Evolutionary conservation across 2,888 invertebrate genomes (phyloP).

Genomic region (Drosophila putrida): DNA sequence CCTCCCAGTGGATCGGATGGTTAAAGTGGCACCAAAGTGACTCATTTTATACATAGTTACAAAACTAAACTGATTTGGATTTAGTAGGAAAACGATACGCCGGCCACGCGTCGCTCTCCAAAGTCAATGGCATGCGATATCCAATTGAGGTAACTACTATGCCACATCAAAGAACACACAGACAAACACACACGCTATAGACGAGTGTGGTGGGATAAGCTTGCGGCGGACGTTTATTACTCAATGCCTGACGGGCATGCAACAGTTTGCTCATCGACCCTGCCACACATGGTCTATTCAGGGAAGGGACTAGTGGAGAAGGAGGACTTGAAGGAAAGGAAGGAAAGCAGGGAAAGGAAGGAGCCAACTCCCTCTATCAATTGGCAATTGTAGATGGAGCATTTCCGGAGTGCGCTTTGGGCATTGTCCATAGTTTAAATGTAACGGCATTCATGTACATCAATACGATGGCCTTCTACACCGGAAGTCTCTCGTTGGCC

Average conservation of each 20-base stretch:
- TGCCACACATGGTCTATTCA: slow-evolving; percentile 88
- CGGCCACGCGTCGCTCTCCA: slow-evolving; percentile 89
- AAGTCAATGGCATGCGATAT: slow-evolving; percentile 89
- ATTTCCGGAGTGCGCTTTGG: slow-evolving; percentile 91
- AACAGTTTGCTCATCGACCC: slow-evolving; percentile 88
- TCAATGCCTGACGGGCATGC: slow-evolving; percentile 87
- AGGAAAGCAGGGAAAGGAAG: not conserved
- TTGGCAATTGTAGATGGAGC: slow-evolving; percentile 90
- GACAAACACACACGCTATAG: slow-evolving; percentile 7
- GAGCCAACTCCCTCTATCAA: slow-evolving; percentile 85
- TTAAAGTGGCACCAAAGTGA: slow-evolving; percentile 84
- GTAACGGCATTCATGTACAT: slow-evolving; percentile 92
- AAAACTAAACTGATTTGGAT: slow-evolving; percentile 91
- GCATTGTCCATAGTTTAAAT: slow-evolving; percentile 89
- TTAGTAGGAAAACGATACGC: slow-evolving; percentile 90
- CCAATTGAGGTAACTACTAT: slow-evolving; percentile 87
- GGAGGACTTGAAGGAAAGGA: not conserved
- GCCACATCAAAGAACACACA: slow-evolving; percentile 50
- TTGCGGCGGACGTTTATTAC: slow-evolving; percentile 55
- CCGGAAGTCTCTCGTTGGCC: slow-evolving; percentile 89
- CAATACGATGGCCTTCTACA: slow-evolving; percentile 92
- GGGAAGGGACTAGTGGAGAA: slow-evolving; percentile 6
- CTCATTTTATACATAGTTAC: slow-evolving; percentile 90
- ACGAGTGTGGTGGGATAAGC: slow-evolving; percentile 31
- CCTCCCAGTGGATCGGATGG: slow-evolving; percentile 88